Conservation (phyloP, 2,113 vertebrate genomes). For the Gopherus evgoodei region DNA sequence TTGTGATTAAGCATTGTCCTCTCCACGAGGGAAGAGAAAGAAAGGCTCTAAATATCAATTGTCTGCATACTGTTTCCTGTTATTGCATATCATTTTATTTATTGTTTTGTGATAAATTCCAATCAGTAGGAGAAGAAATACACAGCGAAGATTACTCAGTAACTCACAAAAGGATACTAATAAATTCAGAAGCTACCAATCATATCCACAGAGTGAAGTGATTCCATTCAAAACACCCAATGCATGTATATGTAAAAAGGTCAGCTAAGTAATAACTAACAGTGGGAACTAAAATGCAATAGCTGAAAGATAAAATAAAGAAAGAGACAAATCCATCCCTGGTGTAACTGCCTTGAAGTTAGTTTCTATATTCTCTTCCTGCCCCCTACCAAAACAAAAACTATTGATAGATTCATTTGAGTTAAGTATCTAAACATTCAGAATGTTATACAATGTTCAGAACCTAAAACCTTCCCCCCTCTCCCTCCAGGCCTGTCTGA, state of each 20-base stretch:
- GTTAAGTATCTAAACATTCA: background rate
- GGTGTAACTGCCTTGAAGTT: background rate
- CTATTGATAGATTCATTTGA: background rate
- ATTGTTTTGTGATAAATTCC: background rate
- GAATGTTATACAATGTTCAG: background rate
- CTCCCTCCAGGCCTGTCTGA: background rate
- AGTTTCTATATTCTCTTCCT: background rate
- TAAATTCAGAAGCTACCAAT: background rate
- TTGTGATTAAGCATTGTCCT: background rate
- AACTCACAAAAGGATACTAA: background rate
- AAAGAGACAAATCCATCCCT: background rate
- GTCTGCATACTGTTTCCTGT: background rate
- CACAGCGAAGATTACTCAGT: background rate
- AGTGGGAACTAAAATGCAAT: background rate
- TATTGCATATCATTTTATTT: background rate
- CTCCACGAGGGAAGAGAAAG: background rate
- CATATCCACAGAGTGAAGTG: background rate
- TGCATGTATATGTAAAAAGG: background rate
- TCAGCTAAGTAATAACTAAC: background rate
- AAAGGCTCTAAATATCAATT: background rate
- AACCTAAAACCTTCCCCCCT: background rate
- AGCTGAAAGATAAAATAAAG: background rate
- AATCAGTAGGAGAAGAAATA: background rate
- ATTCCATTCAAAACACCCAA: background rate
- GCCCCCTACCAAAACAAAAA: background rate